These are phyloP conservation scores for Acanthoscelides obtectus DNA, from an alignment of 2,888 invertebrate genomes.

Conservation along the genomic window DNA sequence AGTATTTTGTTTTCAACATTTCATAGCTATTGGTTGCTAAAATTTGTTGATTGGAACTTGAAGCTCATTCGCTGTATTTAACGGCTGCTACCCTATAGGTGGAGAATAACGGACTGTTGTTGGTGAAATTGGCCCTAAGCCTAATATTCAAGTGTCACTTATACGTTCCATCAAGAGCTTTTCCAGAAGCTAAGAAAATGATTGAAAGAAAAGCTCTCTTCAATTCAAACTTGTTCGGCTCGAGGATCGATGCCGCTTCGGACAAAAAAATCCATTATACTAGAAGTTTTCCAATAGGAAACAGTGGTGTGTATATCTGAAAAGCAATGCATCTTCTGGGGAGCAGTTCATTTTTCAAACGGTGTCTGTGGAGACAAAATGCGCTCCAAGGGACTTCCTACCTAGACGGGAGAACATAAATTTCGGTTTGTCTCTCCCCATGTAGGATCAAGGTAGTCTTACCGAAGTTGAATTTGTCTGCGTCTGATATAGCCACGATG, in stretches of 20 bases:
- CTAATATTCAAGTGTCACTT: no score
- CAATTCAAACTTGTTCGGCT: neutral
- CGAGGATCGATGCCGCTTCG: neutral
- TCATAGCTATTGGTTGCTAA: no score
- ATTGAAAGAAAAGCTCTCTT: neutral
- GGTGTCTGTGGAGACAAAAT: neutral
- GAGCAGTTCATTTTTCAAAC: neutral
- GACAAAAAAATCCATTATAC: neutral
- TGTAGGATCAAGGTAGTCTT: neutral
- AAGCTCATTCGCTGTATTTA: no score
- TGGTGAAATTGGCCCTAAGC: no score
- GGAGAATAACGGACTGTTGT: no score
- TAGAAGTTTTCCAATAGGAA: neutral
- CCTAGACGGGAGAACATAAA: neutral
- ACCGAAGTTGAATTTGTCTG: neutral
- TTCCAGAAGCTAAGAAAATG: neutral
- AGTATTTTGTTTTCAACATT: no score
- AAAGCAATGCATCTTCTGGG: neutral
- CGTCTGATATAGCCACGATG: neutral
- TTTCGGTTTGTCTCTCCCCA: neutral
- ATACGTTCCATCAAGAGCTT: neutral
- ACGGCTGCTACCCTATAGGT: no score
- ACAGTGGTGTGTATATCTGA: neutral
- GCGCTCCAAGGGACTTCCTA: neutral
- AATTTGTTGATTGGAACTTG: no score